Evolutionary conservation across 2,113 vertebrate species (phyloP).

Genomic region (Gorsachius goisagi): DNA sequence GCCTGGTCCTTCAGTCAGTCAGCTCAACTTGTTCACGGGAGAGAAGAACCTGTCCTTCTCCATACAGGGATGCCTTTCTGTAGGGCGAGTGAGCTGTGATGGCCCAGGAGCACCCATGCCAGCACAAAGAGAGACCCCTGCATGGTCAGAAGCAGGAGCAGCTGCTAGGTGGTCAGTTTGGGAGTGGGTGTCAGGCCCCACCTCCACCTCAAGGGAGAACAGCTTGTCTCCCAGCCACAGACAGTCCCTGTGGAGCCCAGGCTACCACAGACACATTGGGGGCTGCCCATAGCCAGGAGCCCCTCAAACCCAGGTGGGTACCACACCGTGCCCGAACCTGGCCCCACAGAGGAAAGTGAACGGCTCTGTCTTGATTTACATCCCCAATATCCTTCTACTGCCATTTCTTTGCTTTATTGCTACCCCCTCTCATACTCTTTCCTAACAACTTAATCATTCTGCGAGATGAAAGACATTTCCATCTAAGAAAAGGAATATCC

Average conservation of each 20-base stretch:
- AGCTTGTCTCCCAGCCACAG: not conserved
- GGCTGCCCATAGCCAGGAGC: not conserved
- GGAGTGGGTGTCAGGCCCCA: not conserved
- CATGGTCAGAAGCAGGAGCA: not conserved
- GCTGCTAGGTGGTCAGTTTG: not conserved
- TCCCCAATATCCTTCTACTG: not conserved
- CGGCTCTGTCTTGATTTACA: rapidly evolving
- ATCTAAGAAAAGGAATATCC: not conserved
- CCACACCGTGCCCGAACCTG: rapidly evolving
- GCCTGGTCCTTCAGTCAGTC: not conserved
- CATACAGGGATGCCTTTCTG: not conserved
- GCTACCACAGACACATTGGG: not conserved
- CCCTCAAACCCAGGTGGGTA: not conserved
- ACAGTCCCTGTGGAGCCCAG: not conserved
- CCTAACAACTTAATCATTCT: not conserved
- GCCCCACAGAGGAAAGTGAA: rapidly evolving
- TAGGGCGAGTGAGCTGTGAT: not conserved
- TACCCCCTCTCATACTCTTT: not conserved
- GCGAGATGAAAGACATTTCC: not conserved
- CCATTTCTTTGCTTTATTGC: not conserved
- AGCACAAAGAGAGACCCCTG: rapidly evolving
- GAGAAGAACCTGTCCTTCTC: not conserved
- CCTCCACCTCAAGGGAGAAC: not conserved
- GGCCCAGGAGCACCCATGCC: rapidly evolving
- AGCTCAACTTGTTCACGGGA: not conserved